Conservation (phyloP, 2,888 invertebrate genomes). For the Dasysyrphus tricinctus region DNA sequence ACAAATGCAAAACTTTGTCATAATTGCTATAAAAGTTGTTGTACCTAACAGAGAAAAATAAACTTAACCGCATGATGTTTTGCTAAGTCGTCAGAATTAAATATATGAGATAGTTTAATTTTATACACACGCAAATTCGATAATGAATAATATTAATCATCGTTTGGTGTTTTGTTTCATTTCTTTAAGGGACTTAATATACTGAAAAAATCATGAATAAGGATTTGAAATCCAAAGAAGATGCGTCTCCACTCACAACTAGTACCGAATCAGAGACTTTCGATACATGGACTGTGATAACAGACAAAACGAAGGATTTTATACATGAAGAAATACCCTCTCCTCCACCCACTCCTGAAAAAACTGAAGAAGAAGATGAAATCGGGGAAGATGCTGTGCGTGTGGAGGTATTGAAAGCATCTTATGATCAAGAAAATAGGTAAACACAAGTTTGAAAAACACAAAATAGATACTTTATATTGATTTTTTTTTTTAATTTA, state of each 20-base stretch:
- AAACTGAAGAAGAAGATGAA: conserved; percentile 41
- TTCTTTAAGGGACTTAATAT: conserved; percentile 20
- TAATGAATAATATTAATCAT: conserved; percentile 22
- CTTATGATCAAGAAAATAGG: conserved; percentile 46
- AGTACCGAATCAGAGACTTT: conserved; percentile 79
- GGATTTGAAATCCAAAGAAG: conserved; percentile 48
- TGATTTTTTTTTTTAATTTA: not conserved
- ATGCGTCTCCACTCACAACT: conserved; percentile 76
- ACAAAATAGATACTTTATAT: not conserved
- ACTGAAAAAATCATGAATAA: conserved; percentile 52
- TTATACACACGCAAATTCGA: not conserved
- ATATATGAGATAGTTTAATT: not conserved
- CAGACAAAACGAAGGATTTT: conserved; percentile 75
- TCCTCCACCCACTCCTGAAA: conserved; percentile 55
- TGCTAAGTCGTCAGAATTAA: conserved; percentile 12
- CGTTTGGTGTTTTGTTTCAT: not conserved
- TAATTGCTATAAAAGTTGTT: not conserved
- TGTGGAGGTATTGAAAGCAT: conserved; percentile 35
- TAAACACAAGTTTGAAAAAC: not conserved
- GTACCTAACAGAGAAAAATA: no score
- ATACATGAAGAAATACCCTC: conserved; percentile 29
- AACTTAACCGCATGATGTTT: conserved; percentile 24
- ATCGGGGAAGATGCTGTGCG: conserved; percentile 84
- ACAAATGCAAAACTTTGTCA: conserved; percentile 24
- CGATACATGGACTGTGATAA: conserved; percentile 81